These are phyloP conservation scores for Mythimna albipuncta DNA, from an alignment of 2,888 invertebrate species.

Conservation along the genomic window DNA sequence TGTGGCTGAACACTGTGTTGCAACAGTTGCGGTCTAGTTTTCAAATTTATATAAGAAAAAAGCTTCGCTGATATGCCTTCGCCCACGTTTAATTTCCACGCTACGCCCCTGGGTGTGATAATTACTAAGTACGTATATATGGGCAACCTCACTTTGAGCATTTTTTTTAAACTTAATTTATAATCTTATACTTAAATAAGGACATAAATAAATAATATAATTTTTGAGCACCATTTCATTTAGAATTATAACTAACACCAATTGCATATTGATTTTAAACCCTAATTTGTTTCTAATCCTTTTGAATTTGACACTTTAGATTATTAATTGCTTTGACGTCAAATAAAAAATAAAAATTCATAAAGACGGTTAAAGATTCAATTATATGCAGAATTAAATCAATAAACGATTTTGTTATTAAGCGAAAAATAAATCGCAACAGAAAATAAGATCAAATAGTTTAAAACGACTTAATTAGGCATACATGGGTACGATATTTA, in stretches of 20 bases:
- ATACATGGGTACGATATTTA: neutral
- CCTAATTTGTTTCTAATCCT: neutral
- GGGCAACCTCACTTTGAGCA: constrained; percentile 55
- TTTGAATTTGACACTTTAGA: neutral
- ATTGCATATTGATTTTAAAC: neutral
- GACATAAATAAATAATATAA: constrained; percentile 15
- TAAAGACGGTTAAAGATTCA: constrained; percentile 16
- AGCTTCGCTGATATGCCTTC: no score
- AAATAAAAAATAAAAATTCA: constrained; percentile 15
- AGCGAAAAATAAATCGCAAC: neutral
- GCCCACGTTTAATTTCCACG: no score
- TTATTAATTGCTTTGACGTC: constrained; percentile 7
- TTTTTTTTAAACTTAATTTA: constrained; percentile 14
- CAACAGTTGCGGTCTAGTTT: no score
- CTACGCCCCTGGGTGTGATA: neutral
- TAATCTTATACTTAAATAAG: neutral
- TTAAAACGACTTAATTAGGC: neutral
- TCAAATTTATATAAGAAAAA: no score
- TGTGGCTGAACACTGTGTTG: no score
- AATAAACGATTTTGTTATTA: constrained; percentile 4
- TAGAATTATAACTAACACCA: constrained; percentile 5
- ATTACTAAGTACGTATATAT: constrained; percentile 46
- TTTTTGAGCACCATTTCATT: constrained; percentile 36
- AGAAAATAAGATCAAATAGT: neutral
- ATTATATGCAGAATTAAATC: neutral